Base-by-base conservation (phyloP, 1,140 invertebrate species). In the Euglossa dilemma region DNA sequence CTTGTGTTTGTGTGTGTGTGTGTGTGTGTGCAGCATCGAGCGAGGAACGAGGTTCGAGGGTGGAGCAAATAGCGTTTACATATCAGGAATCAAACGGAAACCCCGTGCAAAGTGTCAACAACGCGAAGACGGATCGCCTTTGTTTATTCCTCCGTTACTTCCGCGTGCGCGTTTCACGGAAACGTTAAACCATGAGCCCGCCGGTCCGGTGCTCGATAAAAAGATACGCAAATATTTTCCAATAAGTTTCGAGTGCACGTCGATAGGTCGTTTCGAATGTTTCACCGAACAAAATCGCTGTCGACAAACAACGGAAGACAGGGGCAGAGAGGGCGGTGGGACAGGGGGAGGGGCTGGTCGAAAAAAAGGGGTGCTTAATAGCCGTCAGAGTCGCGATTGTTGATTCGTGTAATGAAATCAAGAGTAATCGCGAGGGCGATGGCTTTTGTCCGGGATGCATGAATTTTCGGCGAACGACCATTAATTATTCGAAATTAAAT, bases 401-500 rank as follows among this genome's bases (percentile, higher is more conserved):
- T 89, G 87, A 91, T 88, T 87, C 85, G 84, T 79, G 81, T 90
- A 91, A 91, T 89, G 84, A 89, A 91, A 91, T 91, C 87, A 91
- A 91, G 89, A 89, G 85, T 91, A 91, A 91, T 90, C 90, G 89
- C 87, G 89, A 90, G 86, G 85, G 88, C 78, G 88, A 86, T 85
- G 73, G 89, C 86, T 87, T 85, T 90, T 87, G 85, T 89, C 70
- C 73, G 80, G 89, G 91, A 87, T 88, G 87, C 81, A 85, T 80
- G 89, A 91, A 91, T 92, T 92, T 76, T 91, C 90, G 86, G 79
- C 86, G 75, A 74, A 76, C 88, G 87, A 93, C 88, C 92, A 93
- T 93, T 93, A 93, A 93, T 93, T 93, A 93, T 93, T 91, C 89
- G 87, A 93, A 93, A 93, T 93, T 93, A 93, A 93, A 93, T 93